These are phyloP conservation scores for Ligdia adustata DNA, from an alignment of 2,888 invertebrate genomes.

Conservation along the genomic window DNA sequence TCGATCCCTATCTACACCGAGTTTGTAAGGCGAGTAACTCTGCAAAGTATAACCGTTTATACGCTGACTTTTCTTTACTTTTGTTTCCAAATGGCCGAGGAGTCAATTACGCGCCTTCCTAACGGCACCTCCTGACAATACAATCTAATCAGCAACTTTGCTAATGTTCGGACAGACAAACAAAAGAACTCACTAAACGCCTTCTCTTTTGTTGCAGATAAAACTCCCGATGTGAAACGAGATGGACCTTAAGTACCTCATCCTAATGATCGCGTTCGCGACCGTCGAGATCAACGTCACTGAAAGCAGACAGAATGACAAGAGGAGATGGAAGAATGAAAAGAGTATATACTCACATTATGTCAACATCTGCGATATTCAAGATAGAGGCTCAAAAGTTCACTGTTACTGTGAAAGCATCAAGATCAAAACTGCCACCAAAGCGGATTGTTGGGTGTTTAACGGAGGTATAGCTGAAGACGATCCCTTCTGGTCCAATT, in stretches of 20 bases:
- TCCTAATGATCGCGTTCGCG: constrained; percentile 77
- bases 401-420: constrained; percentile 87
- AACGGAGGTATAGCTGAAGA: constrained; percentile 87
- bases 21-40: no score
- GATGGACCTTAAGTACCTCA: constrained; percentile 77
- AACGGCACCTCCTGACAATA: constrained; percentile 51
- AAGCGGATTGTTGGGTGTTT: constrained; percentile 91
- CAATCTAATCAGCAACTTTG: constrained; percentile 55
- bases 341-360: constrained; percentile 70
- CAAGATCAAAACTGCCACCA: constrained; percentile 84
- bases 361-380: constrained; percentile 84
- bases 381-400: constrained; percentile 81
- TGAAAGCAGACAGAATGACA: constrained; percentile 76
- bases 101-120: constrained; percentile 48
- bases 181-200: constrained; percentile 51
- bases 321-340: constrained; percentile 76
- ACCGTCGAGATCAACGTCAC: constrained; percentile 77
- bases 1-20: constrained; percentile 11
- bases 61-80: constrained; percentile 32
- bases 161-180: constrained; percentile 51
- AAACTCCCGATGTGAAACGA: constrained; percentile 62
- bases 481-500: constrained; percentile 89
- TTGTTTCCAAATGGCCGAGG: constrained; percentile 41
- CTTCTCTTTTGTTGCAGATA: constrained; percentile 74
- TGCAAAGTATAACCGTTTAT: constrained; percentile 33